phyloP scores from a whole-genome alignment of 1,140 invertebrate species.

The Camponotus floridanus region DNA sequence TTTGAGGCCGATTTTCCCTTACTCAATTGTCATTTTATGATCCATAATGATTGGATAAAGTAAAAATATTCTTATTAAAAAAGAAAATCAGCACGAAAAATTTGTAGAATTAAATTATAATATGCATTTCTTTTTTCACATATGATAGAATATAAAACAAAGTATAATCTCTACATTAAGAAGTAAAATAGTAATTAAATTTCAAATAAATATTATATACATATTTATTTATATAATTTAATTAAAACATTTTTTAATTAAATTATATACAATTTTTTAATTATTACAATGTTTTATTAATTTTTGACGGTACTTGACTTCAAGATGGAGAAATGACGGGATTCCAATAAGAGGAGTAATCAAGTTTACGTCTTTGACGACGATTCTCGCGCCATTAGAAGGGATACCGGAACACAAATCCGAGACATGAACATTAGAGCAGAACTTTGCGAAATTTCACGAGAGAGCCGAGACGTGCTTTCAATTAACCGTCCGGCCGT shows the following conservation, averaged over 20 bases:
- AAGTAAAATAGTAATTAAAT: neutral
- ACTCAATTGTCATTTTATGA: neutral
- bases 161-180: neutral
- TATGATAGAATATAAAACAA: neutral
- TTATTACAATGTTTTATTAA: neutral
- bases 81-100: neutral
- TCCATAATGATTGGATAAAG: neutral
- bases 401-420: neutral
- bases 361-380: conserved; percentile 26
- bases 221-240: no score
- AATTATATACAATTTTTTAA: neutral
- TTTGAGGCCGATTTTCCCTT: neutral
- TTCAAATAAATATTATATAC: no score
- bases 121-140: neutral
- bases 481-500: conserved; percentile 55
- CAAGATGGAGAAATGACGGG: neutral
- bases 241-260: neutral
- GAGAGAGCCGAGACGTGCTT: conserved; percentile 24
- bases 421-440: conserved; percentile 9
- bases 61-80: neutral
- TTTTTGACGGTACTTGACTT: neutral
- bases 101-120: neutral
- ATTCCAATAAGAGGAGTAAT: conserved; percentile 5
- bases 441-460: conserved; percentile 37
- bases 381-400: conserved; percentile 47